Conservation (phyloP, 2,113 vertebrate genomes). For the Apus apus region DNA sequence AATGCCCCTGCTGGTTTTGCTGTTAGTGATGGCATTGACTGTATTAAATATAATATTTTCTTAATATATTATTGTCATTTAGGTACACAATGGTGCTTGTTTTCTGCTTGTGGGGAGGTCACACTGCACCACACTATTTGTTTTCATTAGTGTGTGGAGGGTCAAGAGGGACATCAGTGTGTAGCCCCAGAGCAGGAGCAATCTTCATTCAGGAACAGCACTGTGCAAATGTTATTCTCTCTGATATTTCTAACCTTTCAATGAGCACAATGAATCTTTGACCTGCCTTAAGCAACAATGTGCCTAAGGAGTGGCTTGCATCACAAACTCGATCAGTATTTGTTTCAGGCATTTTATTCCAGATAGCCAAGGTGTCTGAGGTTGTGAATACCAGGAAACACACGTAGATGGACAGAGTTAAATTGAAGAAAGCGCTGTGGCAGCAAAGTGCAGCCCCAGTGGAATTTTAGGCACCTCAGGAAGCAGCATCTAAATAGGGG, state of each 20-base stretch:
- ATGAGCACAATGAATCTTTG: not conserved
- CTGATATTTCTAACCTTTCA: not conserved
- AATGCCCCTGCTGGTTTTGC: not conserved
- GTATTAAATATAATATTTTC: not conserved
- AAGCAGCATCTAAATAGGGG: not conserved
- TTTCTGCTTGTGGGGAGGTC: conserved; percentile 3
- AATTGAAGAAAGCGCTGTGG: not conserved
- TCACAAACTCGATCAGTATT: not conserved
- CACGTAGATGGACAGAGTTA: not conserved
- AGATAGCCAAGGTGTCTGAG: not conserved
- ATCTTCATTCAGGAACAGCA: not conserved
- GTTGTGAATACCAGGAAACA: not conserved
- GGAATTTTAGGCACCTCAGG: not conserved
- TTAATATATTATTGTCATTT: conserved; percentile 15
- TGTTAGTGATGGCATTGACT: not conserved
- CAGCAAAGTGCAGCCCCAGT: not conserved
- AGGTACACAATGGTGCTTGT: not conserved
- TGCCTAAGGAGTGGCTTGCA: conserved; percentile 14
- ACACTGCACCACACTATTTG: not conserved
- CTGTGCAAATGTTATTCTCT: not conserved
- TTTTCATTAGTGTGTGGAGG: conserved; percentile 9
- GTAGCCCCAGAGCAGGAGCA: not conserved
- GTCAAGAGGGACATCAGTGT: not conserved
- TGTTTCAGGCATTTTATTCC: conserved; percentile 21
- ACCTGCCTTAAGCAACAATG: conserved; percentile 4